A percentile compares a stretch with the other conserved stretches of the same genome.
Evolutionary conservation across 2,888 invertebrate genomes (phyloP).

Genomic region (Eupithecia subfuscata): DNA sequence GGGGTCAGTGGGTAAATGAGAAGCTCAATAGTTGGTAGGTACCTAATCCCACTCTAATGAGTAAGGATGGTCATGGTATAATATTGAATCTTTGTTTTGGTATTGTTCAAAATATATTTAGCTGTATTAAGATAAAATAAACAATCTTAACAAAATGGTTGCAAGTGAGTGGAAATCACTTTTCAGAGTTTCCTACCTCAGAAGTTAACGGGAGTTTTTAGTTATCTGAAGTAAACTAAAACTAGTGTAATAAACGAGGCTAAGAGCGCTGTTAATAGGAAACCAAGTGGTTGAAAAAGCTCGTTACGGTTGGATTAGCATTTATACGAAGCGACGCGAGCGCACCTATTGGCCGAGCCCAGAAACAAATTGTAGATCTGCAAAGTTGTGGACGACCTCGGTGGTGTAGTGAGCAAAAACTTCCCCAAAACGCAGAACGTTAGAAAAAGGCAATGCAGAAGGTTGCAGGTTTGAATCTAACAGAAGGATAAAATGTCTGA

Average conservation of each 20-base stretch:
- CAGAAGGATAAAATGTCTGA: too few relatives aligned
- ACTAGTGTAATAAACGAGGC: conserved; percentile 5
- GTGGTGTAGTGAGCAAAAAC: too few relatives aligned
- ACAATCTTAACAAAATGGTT: neutral
- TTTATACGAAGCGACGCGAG: neutral
- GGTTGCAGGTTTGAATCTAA: too few relatives aligned
- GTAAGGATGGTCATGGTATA: neutral
- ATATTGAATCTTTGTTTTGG: neutral
- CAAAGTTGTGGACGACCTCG: neutral
- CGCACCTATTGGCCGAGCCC: neutral
- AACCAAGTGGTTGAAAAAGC: conserved; percentile 5
- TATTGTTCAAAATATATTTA: neutral
- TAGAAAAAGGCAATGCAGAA: too few relatives aligned
- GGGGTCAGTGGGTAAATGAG: neutral
- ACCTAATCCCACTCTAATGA: neutral
- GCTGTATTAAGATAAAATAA: neutral
- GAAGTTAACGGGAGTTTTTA: conserved; percentile 4
- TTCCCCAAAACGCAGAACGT: neutral
- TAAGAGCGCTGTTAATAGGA: conserved; percentile 9
- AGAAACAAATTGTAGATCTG: neutral
- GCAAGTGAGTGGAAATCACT: neutral
- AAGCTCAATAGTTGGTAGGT: neutral
- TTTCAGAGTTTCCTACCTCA: conserved; percentile 4
- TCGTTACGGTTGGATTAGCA: conserved; percentile 11
- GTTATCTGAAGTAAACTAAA: conserved; percentile 2